Percentiles rank a stretch among this genome's conserved stretches.
Conservation (phyloP, 2,113 vertebrate species). For the Triplophysa rosa region DNA sequence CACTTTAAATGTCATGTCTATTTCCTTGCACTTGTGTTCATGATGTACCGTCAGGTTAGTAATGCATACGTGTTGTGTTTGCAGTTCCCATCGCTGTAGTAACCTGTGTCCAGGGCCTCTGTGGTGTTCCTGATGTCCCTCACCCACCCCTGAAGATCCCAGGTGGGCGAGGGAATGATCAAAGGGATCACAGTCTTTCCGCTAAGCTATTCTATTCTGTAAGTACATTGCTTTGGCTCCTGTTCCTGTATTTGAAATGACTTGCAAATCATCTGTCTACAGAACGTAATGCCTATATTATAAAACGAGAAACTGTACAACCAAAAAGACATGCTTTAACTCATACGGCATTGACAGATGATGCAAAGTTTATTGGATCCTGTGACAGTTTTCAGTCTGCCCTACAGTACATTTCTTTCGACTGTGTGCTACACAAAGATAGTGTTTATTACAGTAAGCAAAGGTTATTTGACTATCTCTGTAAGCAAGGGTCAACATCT, state of each 20-base stretch:
- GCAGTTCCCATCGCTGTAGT: conserved; percentile 90
- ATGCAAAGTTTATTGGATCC: too few species aligned
- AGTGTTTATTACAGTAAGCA: too few species aligned
- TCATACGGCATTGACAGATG: too few species aligned
- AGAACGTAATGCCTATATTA: too few species aligned
- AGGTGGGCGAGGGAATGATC: conserved; percentile 99
- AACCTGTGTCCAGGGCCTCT: conserved; percentile 99
- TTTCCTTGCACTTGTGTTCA: too few species aligned
- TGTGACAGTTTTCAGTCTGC: too few species aligned
- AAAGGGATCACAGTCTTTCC: conserved; percentile 99
- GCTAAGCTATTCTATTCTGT: conserved; percentile 95
- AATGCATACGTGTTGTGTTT: conserved; percentile 37
- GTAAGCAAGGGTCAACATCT: neutral
- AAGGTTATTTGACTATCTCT: neutral
- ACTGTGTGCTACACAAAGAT: too few species aligned
- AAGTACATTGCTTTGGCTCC: conserved; percentile 66
- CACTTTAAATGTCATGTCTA: too few species aligned
- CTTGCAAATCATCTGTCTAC: too few species aligned
- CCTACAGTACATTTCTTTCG: too few species aligned
- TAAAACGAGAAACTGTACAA: too few species aligned
- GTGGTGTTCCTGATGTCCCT: conserved; percentile 99
- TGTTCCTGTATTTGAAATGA: neutral
- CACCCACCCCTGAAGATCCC: conserved; percentile 99
- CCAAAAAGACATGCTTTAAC: too few species aligned
- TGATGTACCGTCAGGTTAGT: neutral